A percentile compares a stretch with the other conserved stretches of the same genome.
Conservation (phyloP, 1,140 invertebrate genomes). For the Drosophila pseudoobscura region DNA sequence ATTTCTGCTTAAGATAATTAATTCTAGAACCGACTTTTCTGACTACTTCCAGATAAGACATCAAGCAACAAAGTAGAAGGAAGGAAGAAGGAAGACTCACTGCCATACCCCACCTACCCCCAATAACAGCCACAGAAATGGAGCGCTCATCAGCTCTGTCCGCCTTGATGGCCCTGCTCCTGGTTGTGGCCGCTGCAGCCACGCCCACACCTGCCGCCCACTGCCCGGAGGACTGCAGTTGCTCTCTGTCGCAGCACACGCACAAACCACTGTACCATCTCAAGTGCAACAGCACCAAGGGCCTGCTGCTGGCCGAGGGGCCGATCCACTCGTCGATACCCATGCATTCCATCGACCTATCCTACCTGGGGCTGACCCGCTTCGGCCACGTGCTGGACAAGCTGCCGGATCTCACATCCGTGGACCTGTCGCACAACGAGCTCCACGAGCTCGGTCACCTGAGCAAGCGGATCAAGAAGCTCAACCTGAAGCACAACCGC, state of each 20-base stretch:
- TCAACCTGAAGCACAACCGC: constrained; percentile 85
- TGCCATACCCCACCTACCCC: constrained; percentile 18
- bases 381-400: constrained; percentile 84
- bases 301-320: constrained; percentile 36
- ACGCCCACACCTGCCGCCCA: constrained; percentile 30
- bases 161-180: constrained; percentile 44
- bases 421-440: constrained; percentile 86
- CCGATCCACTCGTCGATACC: constrained; percentile 44
- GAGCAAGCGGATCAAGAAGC: constrained; percentile 85
- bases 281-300: constrained; percentile 69
- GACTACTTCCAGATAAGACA: constrained; percentile 43
- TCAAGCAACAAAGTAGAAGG: constrained; percentile 22
- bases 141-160: constrained; percentile 16
- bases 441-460: constrained; percentile 85
- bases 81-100: constrained; percentile 41
- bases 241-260: constrained; percentile 60
- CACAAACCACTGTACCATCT: constrained; percentile 70
- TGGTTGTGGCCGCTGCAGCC: constrained; percentile 36
- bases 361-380: constrained; percentile 85
- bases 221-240: constrained; percentile 72
- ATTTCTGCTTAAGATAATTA: no score
- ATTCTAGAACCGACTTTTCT: no score
- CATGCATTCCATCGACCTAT: constrained; percentile 85
- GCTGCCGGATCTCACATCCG: constrained; percentile 85
- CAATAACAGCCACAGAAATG: constrained; percentile 27